Evolutionary conservation across 2,888 invertebrate species (phyloP), one percentile per base, ranked within the genome.

Genomic region (Sinopyrophorus schimmeli): DNA sequence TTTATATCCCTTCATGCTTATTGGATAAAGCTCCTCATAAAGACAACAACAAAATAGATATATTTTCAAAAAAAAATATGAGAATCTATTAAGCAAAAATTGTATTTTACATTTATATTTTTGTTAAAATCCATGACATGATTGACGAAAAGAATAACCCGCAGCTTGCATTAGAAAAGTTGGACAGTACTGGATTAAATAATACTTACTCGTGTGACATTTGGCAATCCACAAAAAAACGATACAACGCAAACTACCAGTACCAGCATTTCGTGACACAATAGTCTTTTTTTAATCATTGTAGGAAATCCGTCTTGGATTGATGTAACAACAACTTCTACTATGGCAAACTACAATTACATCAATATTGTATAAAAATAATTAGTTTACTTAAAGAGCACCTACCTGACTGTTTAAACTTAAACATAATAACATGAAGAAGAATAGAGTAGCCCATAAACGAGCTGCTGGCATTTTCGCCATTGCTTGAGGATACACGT

Each of bases 271-370:
- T 94, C 94, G 67, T 93, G 92, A 66, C 89, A 89, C 59, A 89
- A 85, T 40, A 93, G 78, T 65, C 83, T 82, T 59, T 80, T 86
- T 64, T 87, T 87, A 48, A 94, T 90, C 85, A 89, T 88, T 54
- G 84, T 83, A 0, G 91, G 90, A 71, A 93, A 94, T 15, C 92
- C 92, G 68, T 95, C 95, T 76, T 93, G 92, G 62, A 95, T 87
- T 3, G 93, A 91, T 2, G 94, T 93, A 1, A 94, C 90, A 2
- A 95, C 91, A 3, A 94, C 94, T 76, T 95, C 94, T 31, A 94
- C 92, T 54, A 92, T 90, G 18, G 94, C 93, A 75, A 95, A 94
- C 90, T 92, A 76, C 20, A 34, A 34, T 14, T 4, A 6, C 21
- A 20, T 20, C 21, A 6, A 6, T 7, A 7, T 5, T 20, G 21